phyloP scores from a whole-genome alignment of 64 coral and sea anemone genomes.

The Exaiptasia diaphana region DNA sequence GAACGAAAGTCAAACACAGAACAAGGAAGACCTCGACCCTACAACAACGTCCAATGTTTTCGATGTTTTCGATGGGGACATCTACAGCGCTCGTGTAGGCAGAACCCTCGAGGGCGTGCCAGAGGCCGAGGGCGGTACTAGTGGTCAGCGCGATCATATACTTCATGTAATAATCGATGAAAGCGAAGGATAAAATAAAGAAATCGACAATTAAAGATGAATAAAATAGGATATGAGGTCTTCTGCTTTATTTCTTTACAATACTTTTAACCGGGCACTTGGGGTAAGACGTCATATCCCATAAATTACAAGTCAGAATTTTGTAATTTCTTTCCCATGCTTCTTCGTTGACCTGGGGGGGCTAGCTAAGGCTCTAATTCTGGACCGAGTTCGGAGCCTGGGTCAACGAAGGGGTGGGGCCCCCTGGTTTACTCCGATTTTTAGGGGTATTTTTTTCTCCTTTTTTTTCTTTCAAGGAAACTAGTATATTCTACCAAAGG shows the following conservation, averaged over 20 bases:
- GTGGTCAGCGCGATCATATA: neutral
- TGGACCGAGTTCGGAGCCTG: slow-evolving; percentile 27
- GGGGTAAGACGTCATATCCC: neutral
- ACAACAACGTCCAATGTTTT: neutral
- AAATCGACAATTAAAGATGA: neutral
- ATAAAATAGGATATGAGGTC: neutral
- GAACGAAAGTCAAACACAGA: neutral
- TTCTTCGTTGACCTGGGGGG: too few relatives aligned
- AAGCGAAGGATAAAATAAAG: neutral
- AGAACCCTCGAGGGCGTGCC: neutral
- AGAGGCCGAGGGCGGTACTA: neutral
- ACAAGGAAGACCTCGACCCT: neutral
- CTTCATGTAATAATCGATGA: neutral
- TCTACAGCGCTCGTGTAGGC: neutral
- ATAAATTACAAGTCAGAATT: neutral
- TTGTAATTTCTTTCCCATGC: too few relatives aligned
- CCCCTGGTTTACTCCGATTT: neutral
- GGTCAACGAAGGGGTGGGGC: slow-evolving; percentile 36
- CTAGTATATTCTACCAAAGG: neutral
- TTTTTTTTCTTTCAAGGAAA: neutral
- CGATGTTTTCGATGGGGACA: neutral
- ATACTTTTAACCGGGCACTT: neutral
- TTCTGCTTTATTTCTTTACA: neutral
- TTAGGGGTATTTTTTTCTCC: neutral
- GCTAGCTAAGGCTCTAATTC: neutral